These are phyloP conservation scores for Cephalotes varians DNA, from an alignment of 2,888 invertebrate genomes.

Conservation along the genomic window DNA sequence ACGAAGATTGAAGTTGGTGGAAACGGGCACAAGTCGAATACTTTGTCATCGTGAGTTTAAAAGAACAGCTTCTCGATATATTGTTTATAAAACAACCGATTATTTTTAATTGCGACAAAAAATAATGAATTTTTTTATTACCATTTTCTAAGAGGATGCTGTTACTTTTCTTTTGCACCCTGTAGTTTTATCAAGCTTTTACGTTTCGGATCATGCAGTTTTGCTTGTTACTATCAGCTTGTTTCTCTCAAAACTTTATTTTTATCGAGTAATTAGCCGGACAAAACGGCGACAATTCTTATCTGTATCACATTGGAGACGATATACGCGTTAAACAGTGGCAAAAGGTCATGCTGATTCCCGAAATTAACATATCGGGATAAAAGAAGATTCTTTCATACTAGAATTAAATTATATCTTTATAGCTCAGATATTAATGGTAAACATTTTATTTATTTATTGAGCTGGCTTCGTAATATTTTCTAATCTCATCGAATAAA, in stretches of 20 bases:
- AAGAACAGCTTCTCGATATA: background rate
- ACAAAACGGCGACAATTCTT: conserved; percentile 1
- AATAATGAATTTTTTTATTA: conserved; percentile 51
- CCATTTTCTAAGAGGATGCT: background rate
- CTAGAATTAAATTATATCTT: background rate
- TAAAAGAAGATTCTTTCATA: background rate
- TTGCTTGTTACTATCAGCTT: conserved; percentile 20
- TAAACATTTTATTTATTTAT: background rate
- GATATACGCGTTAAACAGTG: background rate
- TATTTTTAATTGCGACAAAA: conserved; percentile 21
- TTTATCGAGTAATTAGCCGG: conserved; percentile 61
- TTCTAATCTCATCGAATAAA: background rate
- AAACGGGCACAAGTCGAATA: too few species aligned
- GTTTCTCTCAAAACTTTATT: conserved; percentile 26
- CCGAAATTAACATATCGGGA: conserved; percentile 14
- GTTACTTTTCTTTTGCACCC: background rate
- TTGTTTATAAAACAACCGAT: conserved; percentile 13
- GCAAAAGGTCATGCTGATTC: conserved; percentile 17
- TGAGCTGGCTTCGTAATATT: background rate
- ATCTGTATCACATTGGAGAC: background rate
- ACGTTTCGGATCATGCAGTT: background rate
- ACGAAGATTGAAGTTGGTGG: too few species aligned
- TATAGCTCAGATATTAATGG: background rate
- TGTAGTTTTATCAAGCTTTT: background rate
- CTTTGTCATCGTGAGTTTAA: background rate